Evolutionary conservation across 2,888 invertebrate genomes (phyloP).

Genomic region (Thymelicus lineola): DNA sequence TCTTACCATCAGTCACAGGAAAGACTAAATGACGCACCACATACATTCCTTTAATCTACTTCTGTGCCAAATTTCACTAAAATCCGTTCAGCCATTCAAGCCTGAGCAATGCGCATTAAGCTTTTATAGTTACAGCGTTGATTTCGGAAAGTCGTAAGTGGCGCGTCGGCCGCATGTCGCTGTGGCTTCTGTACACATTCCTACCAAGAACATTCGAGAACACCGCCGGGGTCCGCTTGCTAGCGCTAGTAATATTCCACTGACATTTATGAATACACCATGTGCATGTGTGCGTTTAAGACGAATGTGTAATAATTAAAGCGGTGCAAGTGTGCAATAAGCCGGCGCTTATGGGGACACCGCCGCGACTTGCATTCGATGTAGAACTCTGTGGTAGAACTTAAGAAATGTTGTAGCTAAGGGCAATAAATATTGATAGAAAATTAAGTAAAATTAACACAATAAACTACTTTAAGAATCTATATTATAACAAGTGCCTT

Average conservation of each 20-base stretch:
- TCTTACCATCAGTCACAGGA: too few relatives aligned
- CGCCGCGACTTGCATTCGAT: neutral
- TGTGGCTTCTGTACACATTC: conserved; percentile 35
- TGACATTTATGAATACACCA: conserved; percentile 63
- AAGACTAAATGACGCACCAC: too few relatives aligned
- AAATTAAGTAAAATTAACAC: neutral
- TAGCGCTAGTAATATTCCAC: conserved; percentile 71
- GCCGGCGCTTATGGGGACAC: conserved; percentile 24
- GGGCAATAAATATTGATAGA: neutral
- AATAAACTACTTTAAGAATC: neutral
- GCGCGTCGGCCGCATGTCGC: neutral
- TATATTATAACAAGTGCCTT: neutral
- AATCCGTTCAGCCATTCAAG: conserved; percentile 1
- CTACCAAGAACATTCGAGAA: conserved; percentile 66
- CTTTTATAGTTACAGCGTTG: conserved; percentile 9
- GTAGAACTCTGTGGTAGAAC: neutral
- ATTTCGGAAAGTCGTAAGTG: conserved; percentile 11
- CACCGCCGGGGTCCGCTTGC: conserved; percentile 48
- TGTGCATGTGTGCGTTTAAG: conserved; percentile 45
- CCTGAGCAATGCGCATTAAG: neutral
- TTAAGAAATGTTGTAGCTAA: conserved; percentile 37
- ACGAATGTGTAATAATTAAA: conserved; percentile 44
- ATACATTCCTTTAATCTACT: neutral
- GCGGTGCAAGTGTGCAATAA: conserved; percentile 45
- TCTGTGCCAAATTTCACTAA: neutral